These are phyloP conservation scores for Agraylea sexmaculata DNA, from an alignment of 1,140 invertebrate species.

Conservation along the genomic window DNA sequence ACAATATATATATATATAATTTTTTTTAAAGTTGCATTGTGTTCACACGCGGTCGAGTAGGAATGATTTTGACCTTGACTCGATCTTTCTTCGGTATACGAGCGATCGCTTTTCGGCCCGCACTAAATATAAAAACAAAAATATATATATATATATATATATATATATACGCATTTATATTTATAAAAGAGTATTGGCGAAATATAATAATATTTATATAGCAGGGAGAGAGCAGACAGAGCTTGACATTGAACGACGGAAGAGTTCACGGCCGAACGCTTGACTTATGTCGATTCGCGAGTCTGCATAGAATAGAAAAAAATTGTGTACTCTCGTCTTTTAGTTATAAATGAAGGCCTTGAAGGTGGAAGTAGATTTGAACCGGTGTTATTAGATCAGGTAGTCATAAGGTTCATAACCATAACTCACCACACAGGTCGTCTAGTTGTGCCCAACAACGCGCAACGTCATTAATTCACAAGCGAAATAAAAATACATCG, in stretches of 20 bases:
- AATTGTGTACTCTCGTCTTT: background rate
- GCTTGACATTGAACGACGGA: conserved; percentile 5
- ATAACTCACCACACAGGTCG: background rate
- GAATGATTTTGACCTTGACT: no score
- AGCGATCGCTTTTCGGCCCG: no score
- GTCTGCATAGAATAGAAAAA: background rate
- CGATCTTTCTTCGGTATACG: no score
- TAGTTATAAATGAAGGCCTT: background rate
- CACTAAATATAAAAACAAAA: no score
- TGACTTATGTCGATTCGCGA: background rate
- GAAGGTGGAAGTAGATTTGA: conserved; percentile 3
- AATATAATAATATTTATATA: background rate
- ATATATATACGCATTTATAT: no score
- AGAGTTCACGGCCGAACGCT: background rate
- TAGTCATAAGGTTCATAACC: no score
- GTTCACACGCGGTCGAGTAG: no score
- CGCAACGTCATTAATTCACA: background rate
- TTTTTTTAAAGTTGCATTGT: no score
- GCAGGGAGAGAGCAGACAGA: background rate
- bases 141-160: no score
- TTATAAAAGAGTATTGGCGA: no score
- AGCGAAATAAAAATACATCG: background rate
- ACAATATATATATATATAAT: no score
- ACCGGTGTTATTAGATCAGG: no score
- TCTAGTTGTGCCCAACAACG: background rate